Conservation (phyloP, 2,113 vertebrate species). For the Hemicordylus capensis region DNA sequence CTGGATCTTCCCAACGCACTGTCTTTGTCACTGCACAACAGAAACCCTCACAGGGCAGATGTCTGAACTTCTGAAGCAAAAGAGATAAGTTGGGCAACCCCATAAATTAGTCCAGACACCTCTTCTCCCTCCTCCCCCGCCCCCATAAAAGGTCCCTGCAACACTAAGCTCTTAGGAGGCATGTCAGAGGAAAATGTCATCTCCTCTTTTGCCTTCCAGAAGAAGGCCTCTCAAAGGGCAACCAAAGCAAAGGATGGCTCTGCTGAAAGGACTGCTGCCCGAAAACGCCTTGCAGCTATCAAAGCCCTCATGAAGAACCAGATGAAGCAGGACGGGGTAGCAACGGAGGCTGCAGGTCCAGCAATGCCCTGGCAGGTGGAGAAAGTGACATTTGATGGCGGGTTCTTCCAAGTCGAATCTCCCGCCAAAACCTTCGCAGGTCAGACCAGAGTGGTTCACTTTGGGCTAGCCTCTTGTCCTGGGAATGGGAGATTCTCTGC, state of each 20-base stretch:
- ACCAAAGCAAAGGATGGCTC: conserved; percentile 54
- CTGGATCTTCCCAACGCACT: neutral
- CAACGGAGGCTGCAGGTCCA: neutral
- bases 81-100: neutral
- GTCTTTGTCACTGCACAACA: neutral
- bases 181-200: neutral
- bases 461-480: neutral
- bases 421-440: conserved; percentile 83
- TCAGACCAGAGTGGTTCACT: conserved; percentile 60
- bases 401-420: conserved; percentile 91
- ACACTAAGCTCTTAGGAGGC: conserved; percentile 14
- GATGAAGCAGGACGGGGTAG: conserved; percentile 35
- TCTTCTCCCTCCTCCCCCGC: neutral
- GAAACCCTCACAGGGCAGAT: neutral
- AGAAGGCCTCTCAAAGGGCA: conserved; percentile 60
- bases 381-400: conserved; percentile 85
- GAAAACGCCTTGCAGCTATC: conserved; percentile 83
- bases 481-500: neutral
- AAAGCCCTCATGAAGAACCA: conserved; percentile 88
- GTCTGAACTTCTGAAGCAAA: neutral
- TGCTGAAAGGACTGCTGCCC: conserved; percentile 76
- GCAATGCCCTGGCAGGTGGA: conserved; percentile 54
- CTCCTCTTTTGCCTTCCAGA: conserved; percentile 73
- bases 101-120: too few species aligned
- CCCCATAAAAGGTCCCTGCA: neutral